Percentiles rank a stretch among this genome's conserved stretches.
These are phyloP conservation scores for Pseudobourletiella spinata DNA, from an alignment of 1,140 invertebrate species.

Conservation along the genomic window DNA sequence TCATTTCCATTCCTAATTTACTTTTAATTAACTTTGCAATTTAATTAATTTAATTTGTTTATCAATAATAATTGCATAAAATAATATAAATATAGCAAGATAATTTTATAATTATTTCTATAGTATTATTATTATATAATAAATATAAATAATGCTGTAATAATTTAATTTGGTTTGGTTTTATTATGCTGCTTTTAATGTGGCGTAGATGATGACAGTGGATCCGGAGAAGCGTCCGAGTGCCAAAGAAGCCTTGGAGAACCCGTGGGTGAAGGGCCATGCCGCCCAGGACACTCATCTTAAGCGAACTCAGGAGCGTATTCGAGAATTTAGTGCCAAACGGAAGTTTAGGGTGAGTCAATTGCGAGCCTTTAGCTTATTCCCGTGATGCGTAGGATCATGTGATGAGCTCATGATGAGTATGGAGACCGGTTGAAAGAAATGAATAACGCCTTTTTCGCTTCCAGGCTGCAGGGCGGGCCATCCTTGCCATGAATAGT, in stretches of 20 bases:
- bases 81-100: background rate
- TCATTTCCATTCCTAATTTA: background rate
- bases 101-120: no score
- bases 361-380: no score
- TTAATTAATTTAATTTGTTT: background rate
- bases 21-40: background rate
- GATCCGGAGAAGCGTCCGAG: slow-evolving; percentile 45
- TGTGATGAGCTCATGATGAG: no score
- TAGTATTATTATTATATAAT: no score
- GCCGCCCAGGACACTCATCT: slow-evolving; percentile 45
- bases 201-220: slow-evolving; percentile 45
- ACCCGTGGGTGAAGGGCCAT: slow-evolving; percentile 47
- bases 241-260: slow-evolving; percentile 44
- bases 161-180: no score
- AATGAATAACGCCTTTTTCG: no score
- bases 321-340: slow-evolving; percentile 52
- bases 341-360: slow-evolving; percentile 50
- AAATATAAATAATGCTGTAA: no score
- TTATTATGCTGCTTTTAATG: background rate
- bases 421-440: no score
- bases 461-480: background rate
- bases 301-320: slow-evolving; percentile 46
- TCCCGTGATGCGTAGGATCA: no score
- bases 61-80: background rate
- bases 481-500: background rate